These are phyloP conservation scores for Petrocephalus sullivani DNA, from an alignment of 2,797 vertebrate species.

Conservation along the genomic window DNA sequence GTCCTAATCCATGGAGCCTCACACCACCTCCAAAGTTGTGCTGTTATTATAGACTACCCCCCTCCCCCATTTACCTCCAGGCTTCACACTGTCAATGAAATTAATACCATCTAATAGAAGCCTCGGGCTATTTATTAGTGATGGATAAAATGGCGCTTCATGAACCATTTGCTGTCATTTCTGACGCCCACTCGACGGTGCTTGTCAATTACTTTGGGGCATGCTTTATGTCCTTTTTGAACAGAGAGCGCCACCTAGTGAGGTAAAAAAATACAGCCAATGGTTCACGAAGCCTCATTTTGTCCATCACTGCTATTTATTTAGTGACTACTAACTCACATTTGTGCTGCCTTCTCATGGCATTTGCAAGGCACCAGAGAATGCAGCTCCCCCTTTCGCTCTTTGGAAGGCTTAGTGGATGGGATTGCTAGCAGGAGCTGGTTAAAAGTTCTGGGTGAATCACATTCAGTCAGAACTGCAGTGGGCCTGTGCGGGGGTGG, in stretches of 20 bases:
- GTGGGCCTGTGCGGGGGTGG: conserved; percentile 27
- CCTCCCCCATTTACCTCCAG: not conserved
- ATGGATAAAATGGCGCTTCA: too few species aligned
- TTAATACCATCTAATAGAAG: conserved; percentile 38
- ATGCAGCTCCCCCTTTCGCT: conserved; percentile 32
- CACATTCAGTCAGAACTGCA: conserved; percentile 41
- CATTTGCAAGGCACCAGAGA: conserved; percentile 58
- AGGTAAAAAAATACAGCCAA: too few species aligned
- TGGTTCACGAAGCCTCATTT: too few species aligned
- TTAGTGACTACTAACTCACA: conserved; percentile 28
- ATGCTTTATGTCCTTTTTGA: too few species aligned
- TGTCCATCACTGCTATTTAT: conserved; percentile 21
- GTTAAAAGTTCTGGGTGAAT: conserved; percentile 37
- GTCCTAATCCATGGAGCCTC: not conserved
- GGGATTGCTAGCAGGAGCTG: conserved; percentile 33
- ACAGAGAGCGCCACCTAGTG: too few species aligned
- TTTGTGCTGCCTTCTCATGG: conserved; percentile 35
- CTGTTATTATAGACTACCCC: not conserved
- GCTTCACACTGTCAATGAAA: conserved; percentile 6
- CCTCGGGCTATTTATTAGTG: conserved; percentile 27
- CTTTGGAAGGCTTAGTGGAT: not conserved
- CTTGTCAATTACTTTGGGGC: too few species aligned
- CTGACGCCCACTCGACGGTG: too few species aligned
- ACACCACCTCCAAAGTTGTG: not conserved
- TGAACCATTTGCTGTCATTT: too few species aligned